Base-by-base conservation (phyloP, 2,888 invertebrate species). In the Fragum sueziense region DNA sequence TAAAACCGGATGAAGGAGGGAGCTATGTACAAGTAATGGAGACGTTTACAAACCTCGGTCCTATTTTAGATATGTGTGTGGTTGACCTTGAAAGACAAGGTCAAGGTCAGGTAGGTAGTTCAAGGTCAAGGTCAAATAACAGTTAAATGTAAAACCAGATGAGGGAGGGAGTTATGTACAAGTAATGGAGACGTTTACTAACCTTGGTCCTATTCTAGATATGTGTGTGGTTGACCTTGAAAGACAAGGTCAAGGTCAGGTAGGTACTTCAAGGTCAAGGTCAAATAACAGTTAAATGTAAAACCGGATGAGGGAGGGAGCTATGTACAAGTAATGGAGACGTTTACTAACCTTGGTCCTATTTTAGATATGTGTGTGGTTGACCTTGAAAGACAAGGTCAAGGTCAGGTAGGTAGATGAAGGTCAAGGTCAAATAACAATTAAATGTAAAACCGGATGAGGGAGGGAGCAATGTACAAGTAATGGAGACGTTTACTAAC, bases 331-430 rank as follows among this genome's bases (percentile, higher is more conserved):
- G 95, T 97, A 0, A 97, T 99, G 96, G 99, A 99, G 94, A 97
- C 96, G 20, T 99, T 98, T 94, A 98, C 98, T 34, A 99, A 99
- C 94, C 95, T 99, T 59, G 99, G 98, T 3, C 99, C 99, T 0
- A 99, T 99, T 87, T 95, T 98, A 29, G 99, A 99, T 93, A 98
- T 99, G 97, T 97, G 98, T 85, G 97, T 99, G 0, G 99, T 99
- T 1, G 99, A 99, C 94, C 95, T 99, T 82, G 99, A 99, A 79
- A 94, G 97, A 22, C 98, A 98, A 93, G 92, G 93, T 70, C 94
- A 94, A 87, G 99, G 99, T 0, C 99, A 99, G 94, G 98, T 98
- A 20, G 74, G 77, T 25, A 57, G 20, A n/a, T 52, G n/a, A n/a
- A n/a, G n/a, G n/a, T n/a, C n/a, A n/a, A n/a, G n/a, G n/a, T n/a